phyloP scores from a whole-genome alignment of 2,888 invertebrate species.

The Cyclophora punctaria region DNA sequence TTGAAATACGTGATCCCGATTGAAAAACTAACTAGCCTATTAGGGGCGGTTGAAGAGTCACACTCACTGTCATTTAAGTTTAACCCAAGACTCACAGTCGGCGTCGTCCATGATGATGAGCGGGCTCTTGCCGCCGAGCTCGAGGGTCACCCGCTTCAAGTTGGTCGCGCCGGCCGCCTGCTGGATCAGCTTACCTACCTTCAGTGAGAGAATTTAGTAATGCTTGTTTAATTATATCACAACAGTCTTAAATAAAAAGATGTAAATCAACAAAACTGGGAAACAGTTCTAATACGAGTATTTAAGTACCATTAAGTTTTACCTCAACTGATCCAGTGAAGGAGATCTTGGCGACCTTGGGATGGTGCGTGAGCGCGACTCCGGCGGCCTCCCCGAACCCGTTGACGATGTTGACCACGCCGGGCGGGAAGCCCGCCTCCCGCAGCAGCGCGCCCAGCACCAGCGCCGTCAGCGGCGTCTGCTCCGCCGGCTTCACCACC shows the following conservation, averaged over 20 bases:
- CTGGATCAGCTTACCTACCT: slow-evolving; percentile 33
- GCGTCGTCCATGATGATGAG: slow-evolving; percentile 86
- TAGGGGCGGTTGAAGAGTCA: too few species aligned
- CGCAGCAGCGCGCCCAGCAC: slow-evolving; percentile 85
- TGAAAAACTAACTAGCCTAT: too few species aligned
- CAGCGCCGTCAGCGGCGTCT: slow-evolving; percentile 92
- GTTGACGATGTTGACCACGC: slow-evolving; percentile 93
- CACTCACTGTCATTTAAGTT: too few species aligned
- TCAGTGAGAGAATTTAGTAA: too few species aligned
- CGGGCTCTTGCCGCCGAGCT: slow-evolving; percentile 92
- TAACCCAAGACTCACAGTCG: slow-evolving; percentile 70
- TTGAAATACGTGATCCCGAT: too few species aligned
- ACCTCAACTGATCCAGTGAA: slow-evolving; percentile 73
- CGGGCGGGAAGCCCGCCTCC: slow-evolving; percentile 92
- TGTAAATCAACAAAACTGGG: too few species aligned
- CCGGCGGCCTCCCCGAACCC: slow-evolving; percentile 87
- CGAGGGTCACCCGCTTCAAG: slow-evolving; percentile 85
- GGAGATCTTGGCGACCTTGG: slow-evolving; percentile 87
- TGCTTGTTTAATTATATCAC: too few species aligned
- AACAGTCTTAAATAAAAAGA: too few species aligned
- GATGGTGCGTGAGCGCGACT: slow-evolving; percentile 81
- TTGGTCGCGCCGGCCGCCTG: slow-evolving; percentile 84
- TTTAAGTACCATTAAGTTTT: slow-evolving; percentile 41
- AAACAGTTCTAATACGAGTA: too few species aligned
- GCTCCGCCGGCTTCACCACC: slow-evolving; percentile 93